Evolutionary conservation across 2,113 vertebrate species (phyloP), one percentile per base, ranked within the genome.

Genomic region (Plestiodon gilberti): DNA sequence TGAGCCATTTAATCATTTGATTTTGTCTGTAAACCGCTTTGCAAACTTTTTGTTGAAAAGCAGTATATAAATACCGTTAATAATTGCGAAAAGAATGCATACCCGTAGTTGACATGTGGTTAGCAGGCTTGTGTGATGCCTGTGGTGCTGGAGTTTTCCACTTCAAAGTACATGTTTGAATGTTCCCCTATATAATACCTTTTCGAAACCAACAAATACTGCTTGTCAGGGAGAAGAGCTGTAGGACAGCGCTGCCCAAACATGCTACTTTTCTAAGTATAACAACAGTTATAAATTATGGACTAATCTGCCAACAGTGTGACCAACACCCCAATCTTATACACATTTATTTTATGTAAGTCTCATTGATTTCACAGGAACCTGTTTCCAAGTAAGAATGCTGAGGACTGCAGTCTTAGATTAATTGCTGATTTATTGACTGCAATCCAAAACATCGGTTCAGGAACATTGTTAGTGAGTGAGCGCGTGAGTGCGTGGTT

Each of bases 381-480:
- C 2, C 55, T 65, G 28, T 84, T 81, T 79, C 14, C n/a, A 80
- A 73, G 22, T 73, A 62, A 48, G 40, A 18, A 62, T 48, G 2
- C 20, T 62, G 35, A 80, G 78, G 15, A 81, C 10, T 64, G 64
- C 14, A 80, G 8, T 30, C 67, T 28, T 64, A 83, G 70, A 93
- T 88, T 86, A 30, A 81, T 62, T 91, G 87, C 59, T 70, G 75
- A 81, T 43, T 82, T 92, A 76, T 65, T 87, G 75, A 20, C 33
- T 88, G 23, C 91, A 91, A 94, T 89, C 85, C 89, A 94, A 87
- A 93, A 59, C 64, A 88, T 87, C 81, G 20, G 57, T 13, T 28
- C 77, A 82, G 52, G 25, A 23, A 73, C 18, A 35, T 35, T 76
- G 6, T 40, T 17, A 70, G 8, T 23, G 28, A 25, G 15, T 76